Base-by-base conservation (phyloP, 2,797 vertebrate genomes). In the Phaenicophaeus curvirostris region DNA sequence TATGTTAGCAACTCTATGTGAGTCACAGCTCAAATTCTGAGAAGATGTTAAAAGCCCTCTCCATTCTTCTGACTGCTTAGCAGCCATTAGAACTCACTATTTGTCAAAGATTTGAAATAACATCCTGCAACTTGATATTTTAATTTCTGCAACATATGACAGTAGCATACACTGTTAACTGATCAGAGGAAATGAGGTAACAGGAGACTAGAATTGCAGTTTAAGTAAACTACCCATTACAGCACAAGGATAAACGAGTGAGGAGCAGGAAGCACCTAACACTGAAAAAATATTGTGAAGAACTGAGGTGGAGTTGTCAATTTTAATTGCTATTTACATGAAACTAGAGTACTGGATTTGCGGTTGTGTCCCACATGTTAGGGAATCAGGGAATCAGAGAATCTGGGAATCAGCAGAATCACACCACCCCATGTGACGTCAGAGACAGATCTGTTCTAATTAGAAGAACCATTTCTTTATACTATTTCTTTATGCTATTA, bases 101-200 rank as follows among this genome's bases (percentile, higher is more conserved):
- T 87, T 73, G 35, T 59, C 87, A 81, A 85, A 84, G 48, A 90
- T 81, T 53, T 89, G 50, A 85, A 92, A 72, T 53, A 85, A 25
- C 23, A 75, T 63, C 25, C 33, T 13, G 2, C 42, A 85, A 57
- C 28, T 53, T 67, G 15, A 42, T 90, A 37, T 69, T 91, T 94
- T 62, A 44, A 67, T 59, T 90, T 90, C 81, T 84, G 28, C 30
- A 85, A 18, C 15, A 50, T 50, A 28, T 51, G 53, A 44, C 61
- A 84, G 68, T 55, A 66, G 19, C 2, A 1, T 71, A 65, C 15
- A 15, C 19, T 66, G 25, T 28, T 58, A 65, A 39, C 4, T 50
- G 50, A 81, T 54, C 18, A 35, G 28, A 89, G 12, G n/a, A 94
- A 80, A 85, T 37, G 27, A 84, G 58, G 28, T 57, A 93, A 55